phyloP scores from a whole-genome alignment of 2,888 invertebrate species.

The Yponomeuta evonymella region DNA sequence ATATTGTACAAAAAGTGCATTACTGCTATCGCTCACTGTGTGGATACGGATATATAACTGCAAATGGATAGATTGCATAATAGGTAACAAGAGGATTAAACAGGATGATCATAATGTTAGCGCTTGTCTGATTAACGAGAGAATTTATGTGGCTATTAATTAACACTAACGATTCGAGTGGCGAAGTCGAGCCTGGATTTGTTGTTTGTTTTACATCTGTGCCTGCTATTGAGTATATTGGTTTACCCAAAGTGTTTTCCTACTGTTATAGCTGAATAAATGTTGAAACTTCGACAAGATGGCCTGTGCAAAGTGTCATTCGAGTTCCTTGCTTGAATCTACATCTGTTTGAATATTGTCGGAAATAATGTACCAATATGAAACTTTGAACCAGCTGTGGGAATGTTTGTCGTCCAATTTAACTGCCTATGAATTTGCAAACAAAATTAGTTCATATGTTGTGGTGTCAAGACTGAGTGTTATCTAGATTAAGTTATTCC shows the following conservation, averaged over 20 bases:
- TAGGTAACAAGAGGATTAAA: neutral
- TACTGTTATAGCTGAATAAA: neutral
- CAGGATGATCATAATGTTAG: neutral
- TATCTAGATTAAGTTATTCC: neutral
- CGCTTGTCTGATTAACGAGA: neutral
- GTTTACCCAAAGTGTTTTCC: neutral
- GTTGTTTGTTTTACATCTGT: neutral
- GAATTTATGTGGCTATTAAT: neutral
- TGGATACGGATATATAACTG: neutral
- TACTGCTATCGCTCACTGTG: neutral
- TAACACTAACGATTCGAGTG: neutral
- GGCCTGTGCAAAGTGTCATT: neutral
- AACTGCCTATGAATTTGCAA: neutral
- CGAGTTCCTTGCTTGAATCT: neutral
- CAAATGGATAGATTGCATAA: neutral
- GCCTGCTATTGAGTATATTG: neutral
- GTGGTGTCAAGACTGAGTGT: neutral
- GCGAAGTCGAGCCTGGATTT: neutral
- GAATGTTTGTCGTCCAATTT: too few relatives aligned
- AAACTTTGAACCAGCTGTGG: neutral
- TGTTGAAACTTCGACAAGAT: neutral
- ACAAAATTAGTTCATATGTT: neutral
- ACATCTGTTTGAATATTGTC: neutral
- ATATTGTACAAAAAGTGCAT: too few relatives aligned
- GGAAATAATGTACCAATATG: neutral